Evolutionary conservation across 2,888 invertebrate species (phyloP).

Genomic region (Melinopterus prodromus): DNA sequence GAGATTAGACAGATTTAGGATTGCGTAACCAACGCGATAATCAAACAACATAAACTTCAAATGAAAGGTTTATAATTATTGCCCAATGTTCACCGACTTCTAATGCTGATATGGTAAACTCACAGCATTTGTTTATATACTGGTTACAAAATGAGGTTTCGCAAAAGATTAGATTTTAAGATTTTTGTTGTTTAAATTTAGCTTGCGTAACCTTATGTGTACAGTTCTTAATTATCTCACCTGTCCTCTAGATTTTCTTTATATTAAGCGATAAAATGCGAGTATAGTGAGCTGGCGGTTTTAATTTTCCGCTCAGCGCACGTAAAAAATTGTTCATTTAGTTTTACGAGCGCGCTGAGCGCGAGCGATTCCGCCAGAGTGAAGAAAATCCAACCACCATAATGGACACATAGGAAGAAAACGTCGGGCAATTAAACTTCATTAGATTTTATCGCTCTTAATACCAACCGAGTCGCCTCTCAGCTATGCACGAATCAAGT

Average conservation of each 20-base stretch:
- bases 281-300: neutral
- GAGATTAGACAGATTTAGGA: neutral
- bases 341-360: neutral
- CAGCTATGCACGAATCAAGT: slow-evolving; percentile 6
- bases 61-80: neutral
- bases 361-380: slow-evolving; percentile 11
- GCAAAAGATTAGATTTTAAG: neutral
- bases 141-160: neutral
- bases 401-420: slow-evolving; percentile 21
- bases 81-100: neutral
- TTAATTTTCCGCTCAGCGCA: neutral
- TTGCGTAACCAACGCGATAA: neutral
- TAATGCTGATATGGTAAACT: neutral
- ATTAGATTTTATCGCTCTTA: slow-evolving; percentile 36
- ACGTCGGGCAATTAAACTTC: slow-evolving; percentile 35
- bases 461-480: slow-evolving; percentile 18
- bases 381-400: slow-evolving; percentile 17
- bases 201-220: neutral
- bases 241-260: neutral
- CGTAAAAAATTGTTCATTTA: neutral
- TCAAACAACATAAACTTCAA: neutral
- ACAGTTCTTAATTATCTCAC: neutral
- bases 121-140: neutral
- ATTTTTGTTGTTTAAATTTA: neutral
- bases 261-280: neutral